These are phyloP conservation scores for Neodiprion lecontei DNA, from an alignment of 1,140 invertebrate genomes.

Conservation along the genomic window DNA sequence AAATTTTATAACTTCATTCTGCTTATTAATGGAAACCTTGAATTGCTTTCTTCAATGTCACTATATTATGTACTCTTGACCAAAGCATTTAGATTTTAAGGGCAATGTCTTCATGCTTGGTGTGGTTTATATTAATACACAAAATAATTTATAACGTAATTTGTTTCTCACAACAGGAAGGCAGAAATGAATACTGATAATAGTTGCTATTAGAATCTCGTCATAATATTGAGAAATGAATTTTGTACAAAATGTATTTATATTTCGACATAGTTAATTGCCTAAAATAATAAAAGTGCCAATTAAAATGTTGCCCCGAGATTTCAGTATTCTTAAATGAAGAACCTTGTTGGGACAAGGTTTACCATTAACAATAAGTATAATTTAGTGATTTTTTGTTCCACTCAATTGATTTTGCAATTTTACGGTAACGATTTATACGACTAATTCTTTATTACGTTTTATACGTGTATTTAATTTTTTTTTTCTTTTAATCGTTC, in stretches of 20 bases:
- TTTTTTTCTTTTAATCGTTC: not conserved
- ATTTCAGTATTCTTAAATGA: not conserved
- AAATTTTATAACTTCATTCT: conserved; percentile 63
- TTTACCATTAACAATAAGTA: not conserved
- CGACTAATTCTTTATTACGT: too few species aligned
- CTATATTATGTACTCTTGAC: not conserved
- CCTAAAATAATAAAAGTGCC: conserved; percentile 17
- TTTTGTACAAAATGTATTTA: conserved; percentile 17
- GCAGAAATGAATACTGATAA: not conserved
- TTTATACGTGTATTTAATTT: not conserved
- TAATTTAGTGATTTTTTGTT: not conserved
- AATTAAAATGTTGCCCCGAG: conserved; percentile 17
- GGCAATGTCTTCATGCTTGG: conserved; percentile 5
- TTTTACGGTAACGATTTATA: not conserved
- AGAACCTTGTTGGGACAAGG: not conserved
- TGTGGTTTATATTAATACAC: not conserved
- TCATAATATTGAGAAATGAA: not conserved
- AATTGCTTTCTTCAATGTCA: not conserved
- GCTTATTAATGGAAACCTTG: not conserved
- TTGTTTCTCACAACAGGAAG: not conserved
- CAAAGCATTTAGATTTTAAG: conserved; percentile 3
- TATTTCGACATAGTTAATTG: conserved; percentile 10
- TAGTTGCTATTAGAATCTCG: not conserved
- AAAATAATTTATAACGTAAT: not conserved
- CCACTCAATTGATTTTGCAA: not conserved